Evolutionary conservation across 2,113 vertebrate species (phyloP).

Genomic region (Ptychochromis oligacanthus): DNA sequence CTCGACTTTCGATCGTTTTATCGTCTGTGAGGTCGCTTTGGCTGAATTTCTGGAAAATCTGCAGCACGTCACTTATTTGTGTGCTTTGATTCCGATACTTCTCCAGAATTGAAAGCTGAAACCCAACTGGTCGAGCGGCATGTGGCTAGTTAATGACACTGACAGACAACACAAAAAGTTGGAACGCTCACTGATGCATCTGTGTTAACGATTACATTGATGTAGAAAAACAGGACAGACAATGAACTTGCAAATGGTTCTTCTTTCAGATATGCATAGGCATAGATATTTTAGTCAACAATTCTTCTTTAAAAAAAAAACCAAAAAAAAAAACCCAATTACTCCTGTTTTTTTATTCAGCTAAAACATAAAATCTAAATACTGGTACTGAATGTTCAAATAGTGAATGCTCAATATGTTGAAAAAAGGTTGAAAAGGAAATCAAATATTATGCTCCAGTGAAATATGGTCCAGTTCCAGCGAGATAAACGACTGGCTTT

Average conservation of each 20-base stretch:
- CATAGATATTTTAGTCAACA: background rate
- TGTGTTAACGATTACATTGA: constrained; percentile 9
- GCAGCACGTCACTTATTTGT: background rate
- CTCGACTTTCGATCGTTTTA: background rate
- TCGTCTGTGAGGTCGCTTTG: background rate
- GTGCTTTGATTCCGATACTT: constrained; percentile 3
- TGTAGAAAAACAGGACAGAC: background rate
- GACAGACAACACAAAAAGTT: constrained; percentile 22
- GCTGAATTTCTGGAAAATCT: constrained; percentile 20
- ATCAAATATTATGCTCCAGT: background rate
- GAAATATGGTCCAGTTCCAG: background rate
- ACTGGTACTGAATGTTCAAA: background rate
- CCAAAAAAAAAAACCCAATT: background rate
- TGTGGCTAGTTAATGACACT: constrained; percentile 13
- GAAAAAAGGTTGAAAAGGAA: background rate
- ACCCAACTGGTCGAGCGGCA: background rate
- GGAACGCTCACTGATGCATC: background rate
- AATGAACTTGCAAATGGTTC: background rate
- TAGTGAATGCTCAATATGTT: background rate
- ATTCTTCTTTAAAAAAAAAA: background rate
- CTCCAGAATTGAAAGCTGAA: constrained; percentile 31
- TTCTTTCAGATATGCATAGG: background rate
- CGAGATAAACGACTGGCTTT: background rate
- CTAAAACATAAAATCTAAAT: background rate
- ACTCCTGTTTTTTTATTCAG: background rate